Base-by-base conservation (phyloP, 2,888 invertebrate species). In the Epinotia ramella region DNA sequence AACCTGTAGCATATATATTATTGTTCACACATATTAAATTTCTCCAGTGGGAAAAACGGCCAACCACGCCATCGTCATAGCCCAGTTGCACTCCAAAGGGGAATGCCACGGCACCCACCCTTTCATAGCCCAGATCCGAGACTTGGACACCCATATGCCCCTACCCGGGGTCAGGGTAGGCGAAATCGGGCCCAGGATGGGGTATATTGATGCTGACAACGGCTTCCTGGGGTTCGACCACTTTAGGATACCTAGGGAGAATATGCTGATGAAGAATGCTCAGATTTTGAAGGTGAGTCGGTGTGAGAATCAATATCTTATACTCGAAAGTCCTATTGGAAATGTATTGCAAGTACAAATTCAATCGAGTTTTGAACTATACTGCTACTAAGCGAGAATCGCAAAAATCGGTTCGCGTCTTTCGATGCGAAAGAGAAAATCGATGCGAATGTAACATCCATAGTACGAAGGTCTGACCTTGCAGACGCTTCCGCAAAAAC, bases 231-330 rank as follows among this genome's bases (percentile, higher is more conserved):
- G 97, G 0, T 97, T 99, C 76, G 95, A 97, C 67, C 95, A 98
- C 81, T 96, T 97, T 49, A 95, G 98, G 79, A 97, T 99, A 86
- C 98, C 99, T 0, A 95, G 98, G 62, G 95, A 96, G 13, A 94
- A 97, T 81, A 97, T 99, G 97, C 91, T 99, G 73, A 99, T 99
- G 99, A 98, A 97, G 89, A 97, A 98, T 91, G 96, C 97, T 64
- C 95, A 98, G 94, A 98, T 98, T 81, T 80, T 87, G 72, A 88
- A 91, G 86, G 91, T 73, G n/a, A 70, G 28, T 12, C 7, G 24
- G 46, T 7, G 49, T 16, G 24, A 16, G 13, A 16, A 18, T 16
- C 4, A 62, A 24, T 63, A 59, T 53, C 59, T 62, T 59, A 46
- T 46, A 12, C 46, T 13, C 13, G 40, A 40, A 9, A 40, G 40